Evolutionary conservation across 2,797 vertebrate genomes (phyloP), one percentile per base, ranked within the genome.

Genomic region (Syngnathus acus): DNA sequence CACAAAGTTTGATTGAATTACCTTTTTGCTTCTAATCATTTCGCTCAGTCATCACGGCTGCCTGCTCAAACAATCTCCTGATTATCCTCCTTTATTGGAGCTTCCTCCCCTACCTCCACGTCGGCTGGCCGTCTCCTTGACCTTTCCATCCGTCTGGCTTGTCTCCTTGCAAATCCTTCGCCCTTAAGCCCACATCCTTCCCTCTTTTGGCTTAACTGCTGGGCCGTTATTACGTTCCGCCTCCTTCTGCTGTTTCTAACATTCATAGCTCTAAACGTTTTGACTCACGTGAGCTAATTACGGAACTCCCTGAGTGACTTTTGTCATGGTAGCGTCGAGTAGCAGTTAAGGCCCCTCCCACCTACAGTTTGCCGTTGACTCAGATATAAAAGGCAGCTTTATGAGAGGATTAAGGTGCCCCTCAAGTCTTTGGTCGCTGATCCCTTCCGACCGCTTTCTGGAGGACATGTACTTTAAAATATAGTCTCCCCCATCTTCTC

Each of bases 21-120:
- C 32, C 37, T 58, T 39, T 61, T 42, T 32, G 40, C 65, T 59
- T 69, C 19, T 73, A 72, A 80, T 76, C 78, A 73, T 75, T 26
- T 11, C 43, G 8, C 67, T 75, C 59, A 37, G 42, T 71, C 67
- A 48, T 79, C 79, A 76, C 76, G 69, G 50, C 77, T 67, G 76
- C 73, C 75, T 75, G 77, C 76, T 76, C 66, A 78, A 80, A 74
- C 74, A 78, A 77, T 64, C 72, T 67, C 66, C 77, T 79, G 83
- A 87, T 87, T 79, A 86, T 87, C 87, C 85, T 82, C 79, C 78
- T 79, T 82, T 82, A 82, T 87, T 88, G 86, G 78, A 81, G 71
- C 75, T 72, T 69, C 68, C 71, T 65, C 66, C n/a, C 17, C 68
- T 42, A 5, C 72, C 66, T 62, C 64, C 74, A 45, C 55, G 66